Conservation (phyloP, 2,113 vertebrate species). For the Anguilla rostrata region DNA sequence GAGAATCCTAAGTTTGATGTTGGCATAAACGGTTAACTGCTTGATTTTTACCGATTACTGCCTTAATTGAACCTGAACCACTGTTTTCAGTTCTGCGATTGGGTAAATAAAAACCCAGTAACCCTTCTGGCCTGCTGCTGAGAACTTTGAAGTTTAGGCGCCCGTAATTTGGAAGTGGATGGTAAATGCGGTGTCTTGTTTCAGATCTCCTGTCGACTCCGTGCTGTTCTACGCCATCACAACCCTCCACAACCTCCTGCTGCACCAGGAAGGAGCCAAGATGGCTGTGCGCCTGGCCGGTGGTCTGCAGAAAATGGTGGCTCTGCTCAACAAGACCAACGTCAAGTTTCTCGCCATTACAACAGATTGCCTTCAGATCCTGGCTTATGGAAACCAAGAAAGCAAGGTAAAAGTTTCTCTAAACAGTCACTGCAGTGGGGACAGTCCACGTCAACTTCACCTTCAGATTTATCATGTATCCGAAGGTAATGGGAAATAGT, state of each 20-base stretch:
- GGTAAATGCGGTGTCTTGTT: background rate
- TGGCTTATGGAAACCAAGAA: slow-evolving; percentile 98
- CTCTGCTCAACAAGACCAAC: slow-evolving; percentile 94
- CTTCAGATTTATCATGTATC: background rate
- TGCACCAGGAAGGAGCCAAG: slow-evolving; percentile 98
- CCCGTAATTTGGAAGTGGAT: background rate
- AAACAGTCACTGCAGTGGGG: background rate
- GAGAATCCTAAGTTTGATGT: background rate
- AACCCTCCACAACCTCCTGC: slow-evolving; percentile 94
- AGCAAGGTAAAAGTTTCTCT: slow-evolving; percentile 82
- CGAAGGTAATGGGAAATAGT: background rate
- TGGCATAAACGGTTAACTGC: background rate
- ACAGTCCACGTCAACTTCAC: background rate
- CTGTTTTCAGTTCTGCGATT: background rate
- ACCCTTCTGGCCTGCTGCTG: no score
- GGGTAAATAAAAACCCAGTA: background rate
- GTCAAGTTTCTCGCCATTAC: slow-evolving; percentile 98
- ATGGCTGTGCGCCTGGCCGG: slow-evolving; percentile 97
- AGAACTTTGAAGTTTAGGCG: background rate
- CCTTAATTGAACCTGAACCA: background rate
- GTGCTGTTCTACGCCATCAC: slow-evolving; percentile 98
- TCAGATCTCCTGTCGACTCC: slow-evolving; percentile 93
- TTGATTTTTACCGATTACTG: background rate
- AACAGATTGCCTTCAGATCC: slow-evolving; percentile 97
- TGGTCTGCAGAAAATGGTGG: slow-evolving; percentile 98